Conservation (phyloP, 2,113 vertebrate species). For the Podilymbus podiceps region DNA sequence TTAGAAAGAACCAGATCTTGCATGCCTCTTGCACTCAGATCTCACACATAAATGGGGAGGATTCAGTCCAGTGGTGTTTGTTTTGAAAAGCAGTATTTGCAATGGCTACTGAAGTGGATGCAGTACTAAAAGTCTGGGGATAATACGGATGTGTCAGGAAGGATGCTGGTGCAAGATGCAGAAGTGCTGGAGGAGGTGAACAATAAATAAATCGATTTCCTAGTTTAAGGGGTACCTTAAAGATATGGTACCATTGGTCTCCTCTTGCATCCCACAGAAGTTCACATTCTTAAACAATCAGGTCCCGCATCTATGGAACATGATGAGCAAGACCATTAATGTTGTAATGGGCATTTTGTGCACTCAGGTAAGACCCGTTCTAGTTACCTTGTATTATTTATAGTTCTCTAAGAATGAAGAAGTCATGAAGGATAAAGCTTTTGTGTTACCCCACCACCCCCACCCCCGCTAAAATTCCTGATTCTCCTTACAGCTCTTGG, state of each 20-base stretch:
- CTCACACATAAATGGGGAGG: rapidly evolving
- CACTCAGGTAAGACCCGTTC: neutral
- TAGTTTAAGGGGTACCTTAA: slow-evolving; percentile 6
- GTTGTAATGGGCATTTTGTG: neutral
- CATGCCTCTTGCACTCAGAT: neutral
- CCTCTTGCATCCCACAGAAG: neutral
- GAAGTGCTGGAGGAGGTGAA: neutral
- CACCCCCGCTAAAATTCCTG: neutral
- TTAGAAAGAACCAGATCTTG: neutral
- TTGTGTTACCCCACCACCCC: neutral
- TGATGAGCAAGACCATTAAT: neutral
- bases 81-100: neutral
- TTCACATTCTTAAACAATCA: neutral
- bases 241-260: neutral
- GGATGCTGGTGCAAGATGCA: neutral
- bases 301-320: neutral
- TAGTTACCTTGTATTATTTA: neutral
- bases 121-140: neutral
- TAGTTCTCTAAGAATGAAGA: neutral
- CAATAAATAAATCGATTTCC: neutral
- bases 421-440: neutral
- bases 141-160: neutral
- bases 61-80: neutral
- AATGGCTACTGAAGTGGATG: neutral
- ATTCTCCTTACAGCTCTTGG: neutral